Conservation (phyloP, 2,888 invertebrate genomes). For the Catocala sponsa region DNA sequence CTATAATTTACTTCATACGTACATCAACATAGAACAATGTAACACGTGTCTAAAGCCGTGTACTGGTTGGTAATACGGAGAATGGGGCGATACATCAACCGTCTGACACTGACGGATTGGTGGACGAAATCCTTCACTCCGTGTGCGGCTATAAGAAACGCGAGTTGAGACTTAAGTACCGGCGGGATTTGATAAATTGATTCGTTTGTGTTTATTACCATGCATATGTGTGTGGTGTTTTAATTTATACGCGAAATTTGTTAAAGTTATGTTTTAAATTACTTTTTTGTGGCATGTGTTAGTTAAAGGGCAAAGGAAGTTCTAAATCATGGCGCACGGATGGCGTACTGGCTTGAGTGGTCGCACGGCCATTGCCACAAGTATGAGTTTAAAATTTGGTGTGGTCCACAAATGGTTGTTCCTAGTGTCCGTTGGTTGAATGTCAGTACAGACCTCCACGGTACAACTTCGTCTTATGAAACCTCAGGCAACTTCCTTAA, state of each 20-base stretch:
- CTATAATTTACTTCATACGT: slow-evolving; percentile 7
- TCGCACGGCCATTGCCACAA: too few species aligned
- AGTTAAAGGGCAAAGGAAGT: too few species aligned
- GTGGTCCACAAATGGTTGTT: too few species aligned
- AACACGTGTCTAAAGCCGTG: slow-evolving; percentile 24
- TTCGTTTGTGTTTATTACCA: neutral
- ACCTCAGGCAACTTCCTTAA: too few species aligned
- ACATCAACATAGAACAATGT: slow-evolving; percentile 31
- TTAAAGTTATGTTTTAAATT: neutral
- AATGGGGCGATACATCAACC: slow-evolving; percentile 74
- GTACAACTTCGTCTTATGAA: too few species aligned
- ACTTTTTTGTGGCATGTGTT: too few species aligned
- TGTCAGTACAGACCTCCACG: too few species aligned
- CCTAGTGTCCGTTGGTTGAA: too few species aligned
- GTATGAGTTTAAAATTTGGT: too few species aligned
- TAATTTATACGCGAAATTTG: neutral
- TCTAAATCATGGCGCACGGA: too few species aligned
- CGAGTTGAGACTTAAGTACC: slow-evolving; percentile 11
- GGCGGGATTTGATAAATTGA: neutral
- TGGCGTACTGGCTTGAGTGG: too few species aligned
- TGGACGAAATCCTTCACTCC: slow-evolving; percentile 42
- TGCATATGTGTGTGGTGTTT: neutral
- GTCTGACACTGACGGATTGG: slow-evolving; percentile 76
- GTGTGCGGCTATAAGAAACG: slow-evolving; percentile 38
- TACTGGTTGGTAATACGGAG: slow-evolving; percentile 38